Evolutionary conservation across 2,113 vertebrate genomes (phyloP).

Genomic region (Sturnus vulgaris): DNA sequence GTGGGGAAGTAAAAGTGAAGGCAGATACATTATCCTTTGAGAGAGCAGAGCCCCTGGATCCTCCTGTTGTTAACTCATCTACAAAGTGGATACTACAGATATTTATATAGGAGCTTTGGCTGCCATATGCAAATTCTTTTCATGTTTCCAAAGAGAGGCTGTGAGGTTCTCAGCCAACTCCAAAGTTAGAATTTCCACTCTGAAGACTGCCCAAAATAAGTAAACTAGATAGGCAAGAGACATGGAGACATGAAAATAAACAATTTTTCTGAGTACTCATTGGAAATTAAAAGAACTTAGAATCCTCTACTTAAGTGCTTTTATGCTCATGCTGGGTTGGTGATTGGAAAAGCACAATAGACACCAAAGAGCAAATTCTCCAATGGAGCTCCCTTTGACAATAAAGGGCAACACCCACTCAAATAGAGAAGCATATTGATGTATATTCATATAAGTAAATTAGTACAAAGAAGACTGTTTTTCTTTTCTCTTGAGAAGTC

Average conservation of each 20-base stretch:
- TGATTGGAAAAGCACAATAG: neutral
- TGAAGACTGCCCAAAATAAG: neutral
- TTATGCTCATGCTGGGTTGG: neutral
- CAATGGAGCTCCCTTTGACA: neutral
- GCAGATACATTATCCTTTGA: neutral
- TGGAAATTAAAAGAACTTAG: neutral
- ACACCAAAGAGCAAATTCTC: neutral
- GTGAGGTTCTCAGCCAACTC: neutral
- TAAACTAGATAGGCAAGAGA: neutral
- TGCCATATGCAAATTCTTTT: neutral
- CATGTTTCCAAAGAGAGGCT: neutral
- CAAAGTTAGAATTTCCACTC: neutral
- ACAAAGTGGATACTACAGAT: rapidly evolving
- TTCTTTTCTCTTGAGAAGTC: neutral
- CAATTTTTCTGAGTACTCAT: neutral
- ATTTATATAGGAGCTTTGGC: neutral
- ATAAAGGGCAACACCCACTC: neutral
- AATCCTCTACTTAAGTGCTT: neutral
- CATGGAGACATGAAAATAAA: neutral
- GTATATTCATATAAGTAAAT: neutral
- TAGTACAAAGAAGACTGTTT: neutral
- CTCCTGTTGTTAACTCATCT: neutral
- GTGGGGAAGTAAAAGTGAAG: neutral
- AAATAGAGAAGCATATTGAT: neutral
- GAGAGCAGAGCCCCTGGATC: neutral